Percentiles rank a stretch among this genome's conserved stretches.
phyloP scores from a whole-genome alignment of 2,797 vertebrate genomes.

The Gambusia yucatana region DNA sequence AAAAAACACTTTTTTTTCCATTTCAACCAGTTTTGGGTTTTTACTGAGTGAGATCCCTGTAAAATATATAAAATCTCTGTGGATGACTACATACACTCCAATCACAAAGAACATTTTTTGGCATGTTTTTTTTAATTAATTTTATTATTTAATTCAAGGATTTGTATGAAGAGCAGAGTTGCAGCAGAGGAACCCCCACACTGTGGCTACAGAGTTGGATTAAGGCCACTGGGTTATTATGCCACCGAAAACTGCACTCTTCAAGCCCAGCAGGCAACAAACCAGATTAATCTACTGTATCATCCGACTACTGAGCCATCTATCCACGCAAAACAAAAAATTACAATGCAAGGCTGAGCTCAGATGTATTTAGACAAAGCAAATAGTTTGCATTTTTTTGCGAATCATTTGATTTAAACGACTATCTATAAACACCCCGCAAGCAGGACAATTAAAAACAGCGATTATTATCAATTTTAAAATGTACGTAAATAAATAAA shows the following conservation, averaged over 20 bases:
- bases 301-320: conserved; percentile 38
- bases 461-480: neutral
- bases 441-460: neutral
- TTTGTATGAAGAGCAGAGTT: conserved; percentile 26
- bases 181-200: conserved; percentile 39
- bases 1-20: neutral
- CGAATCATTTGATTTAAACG: conserved; percentile 2
- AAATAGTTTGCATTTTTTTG: conserved; percentile 4
- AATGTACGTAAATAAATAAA: neutral
- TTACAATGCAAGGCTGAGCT: neutral
- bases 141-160: conserved; percentile 2
- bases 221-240: conserved; percentile 80
- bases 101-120: conserved; percentile 5
- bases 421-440: neutral
- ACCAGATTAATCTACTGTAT: conserved; percentile 60
- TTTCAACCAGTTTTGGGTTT: neutral
- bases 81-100: neutral
- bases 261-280: conserved; percentile 45
- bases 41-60: neutral
- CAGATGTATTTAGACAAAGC: conserved; percentile 12
- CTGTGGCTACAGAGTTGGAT: conserved; percentile 59
- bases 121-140: neutral
- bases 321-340: conserved; percentile 26
- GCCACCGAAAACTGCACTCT: conserved; percentile 62
- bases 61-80: neutral